A percentile compares a stretch with the other conserved stretches of the same genome.
phyloP scores from a whole-genome alignment of 2,797 vertebrate genomes.

The Trachops cirrhosus region DNA sequence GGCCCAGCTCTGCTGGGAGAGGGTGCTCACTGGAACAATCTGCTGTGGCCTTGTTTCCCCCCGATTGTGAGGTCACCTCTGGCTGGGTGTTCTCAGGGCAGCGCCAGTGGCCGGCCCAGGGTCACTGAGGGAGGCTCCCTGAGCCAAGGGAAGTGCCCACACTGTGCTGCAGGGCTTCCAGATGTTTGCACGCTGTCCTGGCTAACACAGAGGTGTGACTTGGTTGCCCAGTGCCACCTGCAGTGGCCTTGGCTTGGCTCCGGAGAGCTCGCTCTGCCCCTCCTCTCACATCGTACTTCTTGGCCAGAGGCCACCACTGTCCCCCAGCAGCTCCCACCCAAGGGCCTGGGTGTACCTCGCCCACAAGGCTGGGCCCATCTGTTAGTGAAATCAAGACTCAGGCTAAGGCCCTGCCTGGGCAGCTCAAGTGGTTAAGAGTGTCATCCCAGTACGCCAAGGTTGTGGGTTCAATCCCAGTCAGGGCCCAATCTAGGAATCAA shows the following conservation, averaged over 20 bases:
- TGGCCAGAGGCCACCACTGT: background rate
- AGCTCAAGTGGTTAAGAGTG: background rate
- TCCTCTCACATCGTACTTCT: background rate
- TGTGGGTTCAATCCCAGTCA: background rate
- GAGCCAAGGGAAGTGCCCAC: background rate
- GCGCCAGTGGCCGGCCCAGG: background rate
- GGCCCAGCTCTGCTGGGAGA: background rate
- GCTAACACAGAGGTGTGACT: background rate
- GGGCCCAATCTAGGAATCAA: background rate
- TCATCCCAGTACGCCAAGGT: background rate
- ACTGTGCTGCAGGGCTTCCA: rapidly evolving
- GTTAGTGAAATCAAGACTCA: background rate
- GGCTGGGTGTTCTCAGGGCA: background rate
- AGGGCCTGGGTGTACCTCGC: background rate
- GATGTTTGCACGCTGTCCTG: background rate
- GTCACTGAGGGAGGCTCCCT: background rate
- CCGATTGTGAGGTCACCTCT: background rate
- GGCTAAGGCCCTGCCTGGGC: background rate
- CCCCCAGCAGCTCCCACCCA: background rate
- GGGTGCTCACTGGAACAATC: background rate
- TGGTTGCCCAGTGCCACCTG: no score
- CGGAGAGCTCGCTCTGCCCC: background rate
- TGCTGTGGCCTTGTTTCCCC: background rate
- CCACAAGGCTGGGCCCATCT: background rate
- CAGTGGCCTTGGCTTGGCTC: background rate